Conservation (phyloP, 2,888 invertebrate genomes). For the Chelonus formosanus region DNA sequence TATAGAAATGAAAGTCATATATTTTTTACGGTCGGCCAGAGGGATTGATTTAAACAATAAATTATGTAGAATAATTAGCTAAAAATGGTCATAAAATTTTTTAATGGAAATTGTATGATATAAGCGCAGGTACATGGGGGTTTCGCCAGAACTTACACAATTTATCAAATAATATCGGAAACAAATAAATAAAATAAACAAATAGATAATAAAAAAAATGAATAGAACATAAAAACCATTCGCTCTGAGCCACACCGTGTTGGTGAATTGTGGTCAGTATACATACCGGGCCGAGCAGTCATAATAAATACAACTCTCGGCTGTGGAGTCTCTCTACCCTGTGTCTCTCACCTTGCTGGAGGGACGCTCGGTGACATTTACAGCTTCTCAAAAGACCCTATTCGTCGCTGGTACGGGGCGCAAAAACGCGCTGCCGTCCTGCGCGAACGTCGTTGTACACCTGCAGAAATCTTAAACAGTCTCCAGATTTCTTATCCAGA, state of each 20-base stretch:
- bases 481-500: slow-evolving; percentile 60
- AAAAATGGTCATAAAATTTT: background rate
- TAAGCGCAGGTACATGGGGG: no score
- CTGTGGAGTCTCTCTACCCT: slow-evolving; percentile 60
- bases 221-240: slow-evolving; percentile 13
- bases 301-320: slow-evolving; percentile 57
- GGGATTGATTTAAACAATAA: slow-evolving; percentile 15
- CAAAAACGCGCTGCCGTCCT: slow-evolving; percentile 49
- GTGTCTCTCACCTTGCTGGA: slow-evolving; percentile 64
- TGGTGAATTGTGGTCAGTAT: slow-evolving; percentile 48
- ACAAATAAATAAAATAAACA: slow-evolving; percentile 11
- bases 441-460: slow-evolving; percentile 51
- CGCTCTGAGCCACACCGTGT: slow-evolving; percentile 26
- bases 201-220: slow-evolving; percentile 6
- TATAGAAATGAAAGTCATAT: background rate
- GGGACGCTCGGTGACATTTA: slow-evolving; percentile 55
- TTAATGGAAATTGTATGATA: no score
- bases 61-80: background rate
- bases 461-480: slow-evolving; percentile 65
- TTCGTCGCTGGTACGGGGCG: slow-evolving; percentile 49
- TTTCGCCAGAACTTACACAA: no score
- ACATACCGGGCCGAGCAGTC: slow-evolving; percentile 60
- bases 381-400: slow-evolving; percentile 52
- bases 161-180: no score
- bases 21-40: slow-evolving; percentile 26